Evolutionary conservation across 2,113 vertebrate genomes (phyloP).

Genomic region (Papio anubis): DNA sequence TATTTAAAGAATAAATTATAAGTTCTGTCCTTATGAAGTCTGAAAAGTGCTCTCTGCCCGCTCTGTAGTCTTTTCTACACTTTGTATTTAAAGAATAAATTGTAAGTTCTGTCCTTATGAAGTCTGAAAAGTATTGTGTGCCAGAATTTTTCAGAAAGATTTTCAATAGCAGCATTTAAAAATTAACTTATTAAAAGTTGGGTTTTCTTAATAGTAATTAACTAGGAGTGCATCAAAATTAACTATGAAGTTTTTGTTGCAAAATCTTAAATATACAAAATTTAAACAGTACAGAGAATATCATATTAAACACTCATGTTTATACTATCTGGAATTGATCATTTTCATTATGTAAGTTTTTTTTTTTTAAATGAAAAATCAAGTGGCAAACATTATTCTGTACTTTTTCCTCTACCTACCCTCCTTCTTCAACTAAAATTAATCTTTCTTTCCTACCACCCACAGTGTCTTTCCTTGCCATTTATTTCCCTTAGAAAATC

Average conservation of each 20-base stretch:
- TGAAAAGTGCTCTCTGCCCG: neutral
- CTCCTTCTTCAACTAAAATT: neutral
- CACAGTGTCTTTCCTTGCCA: neutral
- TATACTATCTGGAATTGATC: neutral
- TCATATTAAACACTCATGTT: neutral
- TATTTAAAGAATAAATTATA: neutral
- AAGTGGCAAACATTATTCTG: neutral
- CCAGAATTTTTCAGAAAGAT: neutral
- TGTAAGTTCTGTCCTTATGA: neutral
- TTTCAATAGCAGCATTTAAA: neutral
- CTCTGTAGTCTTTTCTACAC: neutral
- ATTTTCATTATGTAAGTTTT: neutral
- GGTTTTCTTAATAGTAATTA: neutral
- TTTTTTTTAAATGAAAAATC: neutral
- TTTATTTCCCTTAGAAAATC: constrained; percentile 21
- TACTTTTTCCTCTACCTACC: neutral
- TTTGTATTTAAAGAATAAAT: neutral
- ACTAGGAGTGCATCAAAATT: neutral
- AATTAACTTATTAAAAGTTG: neutral
- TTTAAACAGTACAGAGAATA: neutral
- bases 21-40: neutral
- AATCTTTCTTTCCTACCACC: fast-evolving
- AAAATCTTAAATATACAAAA: neutral
- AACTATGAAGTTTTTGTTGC: neutral
- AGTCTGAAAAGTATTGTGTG: neutral